Evolutionary conservation across 2,888 invertebrate genomes (phyloP), one percentile per base, ranked within the genome.

Genomic region (Capitulum mitella): DNA sequence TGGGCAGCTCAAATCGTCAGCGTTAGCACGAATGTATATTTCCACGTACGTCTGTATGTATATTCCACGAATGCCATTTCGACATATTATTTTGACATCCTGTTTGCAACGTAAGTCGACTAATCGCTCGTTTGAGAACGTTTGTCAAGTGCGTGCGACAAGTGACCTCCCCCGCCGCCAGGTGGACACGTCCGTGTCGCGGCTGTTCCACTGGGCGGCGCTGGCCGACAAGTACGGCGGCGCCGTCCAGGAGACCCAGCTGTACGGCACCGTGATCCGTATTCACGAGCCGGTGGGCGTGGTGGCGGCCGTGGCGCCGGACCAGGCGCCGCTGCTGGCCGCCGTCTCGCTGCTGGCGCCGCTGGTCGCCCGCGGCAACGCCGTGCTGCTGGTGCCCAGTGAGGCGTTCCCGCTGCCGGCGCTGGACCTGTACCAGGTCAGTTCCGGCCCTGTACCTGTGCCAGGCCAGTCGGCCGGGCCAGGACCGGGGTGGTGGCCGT

Each of bases 131-230:
- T n/a, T n/a, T n/a, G n/a, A n/a, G n/a, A n/a, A n/a, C n/a, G n/a
- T n/a, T n/a, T n/a, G n/a, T n/a, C n/a, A n/a, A n/a, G n/a, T n/a
- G n/a, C n/a, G n/a, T n/a, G n/a, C n/a, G n/a, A n/a, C n/a, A n/a
- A n/a, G n/a, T n/a, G n/a, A n/a, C n/a, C n/a, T n/a, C n/a, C n/a
- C n/a, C n/a, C n/a, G n/a, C n/a, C n/a, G n/a, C 3, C 70, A 70
- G 70, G 84, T 87, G 10, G 83, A 85, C 75, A 80, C 83, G 43
- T 83, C 85, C 26, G 82, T 86, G n/a, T 82, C 84, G 79, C 82
- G 86, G 51, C 83, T 87, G 77, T 86, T 85, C 83, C 84, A 85
- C 83, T 87, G 86, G 86, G 86, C 86, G 14, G 85, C 85, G 8
- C 85, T 85, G 81, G 84, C 85, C 81, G 87, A 87, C 82, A 87